Percentiles rank a stretch among this genome's conserved stretches.
These are phyloP conservation scores for Paramuricea clavata DNA, from an alignment of 92 coral and sea anemone genomes.

Conservation along the genomic window DNA sequence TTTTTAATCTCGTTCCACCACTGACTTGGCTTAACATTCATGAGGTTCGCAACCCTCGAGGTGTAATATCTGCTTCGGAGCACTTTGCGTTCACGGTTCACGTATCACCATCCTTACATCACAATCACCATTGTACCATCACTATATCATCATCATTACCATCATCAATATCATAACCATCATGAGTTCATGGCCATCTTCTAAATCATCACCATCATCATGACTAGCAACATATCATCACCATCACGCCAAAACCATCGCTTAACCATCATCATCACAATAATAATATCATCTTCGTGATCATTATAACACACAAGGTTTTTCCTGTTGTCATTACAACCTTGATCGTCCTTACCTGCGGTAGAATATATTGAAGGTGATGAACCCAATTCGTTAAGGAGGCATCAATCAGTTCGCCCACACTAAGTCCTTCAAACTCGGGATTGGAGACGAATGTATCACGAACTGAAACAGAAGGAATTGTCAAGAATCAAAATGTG, in stretches of 20 bases:
- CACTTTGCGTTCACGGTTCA: too few relatives aligned
- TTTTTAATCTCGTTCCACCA: too few relatives aligned
- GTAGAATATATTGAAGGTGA: constrained; percentile 91
- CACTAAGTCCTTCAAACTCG: constrained; percentile 93
- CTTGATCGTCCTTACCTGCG: constrained; percentile 75
- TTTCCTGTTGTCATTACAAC: neutral
- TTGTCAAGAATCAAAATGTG: too few relatives aligned
- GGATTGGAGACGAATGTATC: constrained; percentile 92
- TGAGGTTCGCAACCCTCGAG: too few relatives aligned
- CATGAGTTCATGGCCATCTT: neutral
- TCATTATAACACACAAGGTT: neutral
- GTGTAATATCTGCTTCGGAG: too few relatives aligned
- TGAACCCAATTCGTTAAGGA: constrained; percentile 98
- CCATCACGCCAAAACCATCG: neutral
- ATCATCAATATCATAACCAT: neutral
- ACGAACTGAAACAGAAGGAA: constrained; percentile 67
- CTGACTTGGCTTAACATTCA: too few relatives aligned
- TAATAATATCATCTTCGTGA: neutral
- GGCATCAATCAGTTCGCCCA: constrained; percentile 88
- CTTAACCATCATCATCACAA: too few relatives aligned
- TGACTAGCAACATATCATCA: neutral
- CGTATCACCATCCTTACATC: too few relatives aligned
- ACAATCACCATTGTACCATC: too few relatives aligned
- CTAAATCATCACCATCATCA: neutral
- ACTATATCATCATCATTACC: neutral